Base-by-base conservation (phyloP, 2,888 invertebrate species). In the Beris chalybata region DNA sequence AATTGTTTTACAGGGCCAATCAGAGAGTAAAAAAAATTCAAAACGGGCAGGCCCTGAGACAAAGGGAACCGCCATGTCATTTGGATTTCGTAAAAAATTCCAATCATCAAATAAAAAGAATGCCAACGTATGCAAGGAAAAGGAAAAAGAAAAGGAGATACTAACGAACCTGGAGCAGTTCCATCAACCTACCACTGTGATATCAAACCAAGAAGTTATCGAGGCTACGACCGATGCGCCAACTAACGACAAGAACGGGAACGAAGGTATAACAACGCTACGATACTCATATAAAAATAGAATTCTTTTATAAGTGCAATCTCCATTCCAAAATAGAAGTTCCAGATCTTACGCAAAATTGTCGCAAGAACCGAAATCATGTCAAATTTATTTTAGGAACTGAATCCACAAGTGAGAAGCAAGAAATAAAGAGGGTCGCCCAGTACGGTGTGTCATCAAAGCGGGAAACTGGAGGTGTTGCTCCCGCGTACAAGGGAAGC, bases 31-130 rank as follows among this genome's bases (percentile, higher is more conserved):
- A 64, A 72, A 71, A 58, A 56, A 56, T 47, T 69, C 70, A 38
- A 70, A 70, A 65, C 63, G 64, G 56, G 65, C 63, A 53, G 74
- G 72, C 32, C 71, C 76, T 45, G 79, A 81, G 67, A 81, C 81
- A 67, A 81, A 79, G 73, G 92, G 92, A 59, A 89, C 91, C 70
- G 89, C 92, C 67, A 92, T 90, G 76, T 92, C 92, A 52, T 93
- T 93, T 79, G 93, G 93, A 56, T 93, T 93, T 81, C 88, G 90
- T 59, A 85, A 89, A 68, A 86, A 89, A 65, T 85, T 85, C 52
- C 76, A 81, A 50, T 82, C 84, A 45, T 71, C 77, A 44, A 79
- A 82, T 82, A 47, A 82, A 79, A 64, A 81, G 79, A 54, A 77
- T 77, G 68, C 76, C 52, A 50, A 65, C 48, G 22, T 50, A 12